Conservation (phyloP, 2,888 invertebrate genomes). For the Acrocyrtus sp. region DNA sequence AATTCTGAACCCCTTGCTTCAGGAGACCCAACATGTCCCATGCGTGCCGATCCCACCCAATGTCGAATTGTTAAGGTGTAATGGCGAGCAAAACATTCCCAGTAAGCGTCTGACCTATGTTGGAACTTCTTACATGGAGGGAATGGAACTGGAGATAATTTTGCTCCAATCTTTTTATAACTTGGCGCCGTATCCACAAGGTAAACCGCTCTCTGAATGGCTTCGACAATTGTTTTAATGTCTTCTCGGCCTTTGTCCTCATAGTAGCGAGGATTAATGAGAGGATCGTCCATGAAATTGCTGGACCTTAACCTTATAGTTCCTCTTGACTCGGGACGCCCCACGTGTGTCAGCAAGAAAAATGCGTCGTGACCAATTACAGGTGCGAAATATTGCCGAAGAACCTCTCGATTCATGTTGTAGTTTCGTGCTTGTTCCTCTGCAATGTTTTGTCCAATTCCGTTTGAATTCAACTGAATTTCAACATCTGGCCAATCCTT, state of each 20-base stretch:
- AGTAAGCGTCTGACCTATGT: constrained; percentile 32
- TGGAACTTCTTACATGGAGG: constrained; percentile 29
- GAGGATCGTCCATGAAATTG: constrained; percentile 13
- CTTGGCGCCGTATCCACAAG: constrained; percentile 52
- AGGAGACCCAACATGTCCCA: too few species aligned
- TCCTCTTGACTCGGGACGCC: constrained; percentile 52
- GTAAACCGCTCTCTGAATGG: constrained; percentile 24
- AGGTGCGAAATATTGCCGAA: constrained; percentile 43
- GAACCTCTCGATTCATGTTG: constrained; percentile 31
- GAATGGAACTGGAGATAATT: constrained; percentile 39
- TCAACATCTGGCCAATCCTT: constrained; percentile 56
- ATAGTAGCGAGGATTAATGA: constrained; percentile 58
- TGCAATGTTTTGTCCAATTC: constrained; percentile 28
- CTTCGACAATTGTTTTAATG: constrained; percentile 44
- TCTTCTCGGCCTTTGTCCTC: constrained; percentile 37
- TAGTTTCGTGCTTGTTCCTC: constrained; percentile 32
- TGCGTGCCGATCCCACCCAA: constrained; percentile 34
- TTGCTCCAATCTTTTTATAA: constrained; percentile 29
- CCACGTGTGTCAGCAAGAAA: constrained; percentile 28
- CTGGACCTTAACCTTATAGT: constrained; percentile 25
- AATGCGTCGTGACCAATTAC: constrained; percentile 52
- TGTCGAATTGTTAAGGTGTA: constrained; percentile 34
- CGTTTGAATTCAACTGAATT: constrained; percentile 36
- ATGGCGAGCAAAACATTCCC: constrained; percentile 43
- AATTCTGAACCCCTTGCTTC: too few species aligned